phyloP scores from a whole-genome alignment of 2,888 invertebrate genomes.

The Phortica okadai region DNA sequence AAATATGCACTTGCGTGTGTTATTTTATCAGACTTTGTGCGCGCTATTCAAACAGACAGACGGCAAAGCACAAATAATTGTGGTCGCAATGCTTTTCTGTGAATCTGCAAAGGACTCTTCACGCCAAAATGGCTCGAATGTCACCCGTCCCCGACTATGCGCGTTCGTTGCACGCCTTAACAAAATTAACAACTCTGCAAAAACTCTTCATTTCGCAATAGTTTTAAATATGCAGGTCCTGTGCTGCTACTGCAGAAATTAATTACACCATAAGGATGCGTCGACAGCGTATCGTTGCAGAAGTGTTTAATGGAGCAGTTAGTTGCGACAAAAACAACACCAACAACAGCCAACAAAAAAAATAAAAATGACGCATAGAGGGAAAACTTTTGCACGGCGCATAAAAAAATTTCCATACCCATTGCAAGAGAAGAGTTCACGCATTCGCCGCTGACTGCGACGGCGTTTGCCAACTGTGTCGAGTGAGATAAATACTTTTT shows the following conservation, averaged over 20 bases:
- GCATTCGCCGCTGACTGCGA: conserved; percentile 21
- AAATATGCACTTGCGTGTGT: too few species aligned
- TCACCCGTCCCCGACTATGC: too few species aligned
- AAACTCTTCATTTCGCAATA: neutral
- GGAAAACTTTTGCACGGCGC: conserved; percentile 4
- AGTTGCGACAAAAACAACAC: conserved; percentile 40
- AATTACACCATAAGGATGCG: conserved; percentile 64
- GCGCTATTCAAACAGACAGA: too few species aligned
- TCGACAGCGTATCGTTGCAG: conserved; percentile 39
- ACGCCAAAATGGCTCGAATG: too few species aligned
- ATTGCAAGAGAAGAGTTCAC: neutral
- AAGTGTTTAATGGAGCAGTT: conserved; percentile 69
- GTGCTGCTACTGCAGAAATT: conserved; percentile 59
- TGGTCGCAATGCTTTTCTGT: too few species aligned
- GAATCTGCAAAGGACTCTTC: too few species aligned
- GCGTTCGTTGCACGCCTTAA: too few species aligned
- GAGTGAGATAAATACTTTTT: conserved; percentile 62
- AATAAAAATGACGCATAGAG: conserved; percentile 34
- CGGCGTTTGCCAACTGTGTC: conserved; percentile 43
- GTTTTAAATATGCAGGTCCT: conserved; percentile 38
- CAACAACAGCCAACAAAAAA: conserved; percentile 16
- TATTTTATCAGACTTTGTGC: too few species aligned
- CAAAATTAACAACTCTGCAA: too few species aligned
- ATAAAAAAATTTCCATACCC: conserved; percentile 59
- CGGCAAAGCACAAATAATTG: too few species aligned